Conservation (phyloP, 2,888 invertebrate genomes). For the Lordiphosa andalusiaca region DNA sequence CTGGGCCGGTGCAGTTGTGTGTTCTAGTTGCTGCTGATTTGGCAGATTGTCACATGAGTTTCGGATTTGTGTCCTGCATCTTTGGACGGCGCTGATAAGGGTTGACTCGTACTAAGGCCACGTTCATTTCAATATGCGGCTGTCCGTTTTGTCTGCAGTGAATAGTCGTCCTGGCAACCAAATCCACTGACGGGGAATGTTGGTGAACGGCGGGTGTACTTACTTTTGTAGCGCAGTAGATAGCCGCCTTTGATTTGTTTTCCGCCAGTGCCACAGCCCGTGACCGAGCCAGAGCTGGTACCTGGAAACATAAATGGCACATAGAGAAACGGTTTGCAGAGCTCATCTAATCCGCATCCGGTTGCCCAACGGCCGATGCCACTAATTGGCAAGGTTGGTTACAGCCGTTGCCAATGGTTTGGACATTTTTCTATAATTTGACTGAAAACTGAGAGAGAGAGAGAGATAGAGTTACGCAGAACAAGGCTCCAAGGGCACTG, state of each 20-base stretch:
- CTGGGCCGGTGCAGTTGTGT: constrained; percentile 31
- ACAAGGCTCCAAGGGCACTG: no score
- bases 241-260: constrained; percentile 89
- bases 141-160: constrained; percentile 1
- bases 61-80: constrained; percentile 5
- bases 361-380: constrained; percentile 17
- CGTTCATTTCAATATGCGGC: not conserved
- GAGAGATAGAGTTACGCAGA: not conserved
- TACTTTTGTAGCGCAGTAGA: constrained; percentile 88
- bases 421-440: constrained; percentile 19
- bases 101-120: not conserved
- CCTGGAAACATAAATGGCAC: not conserved
- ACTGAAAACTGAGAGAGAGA: constrained; percentile 4
- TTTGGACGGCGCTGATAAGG: constrained; percentile 8
- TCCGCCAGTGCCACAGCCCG: constrained; percentile 81
- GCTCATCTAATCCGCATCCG: constrained; percentile 39
- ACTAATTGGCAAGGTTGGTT: constrained; percentile 24
- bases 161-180: constrained; percentile 5
- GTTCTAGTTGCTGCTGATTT: constrained; percentile 48
- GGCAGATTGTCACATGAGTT: constrained; percentile 49
- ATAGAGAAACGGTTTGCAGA: constrained; percentile 5
- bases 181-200: constrained; percentile 5
- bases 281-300: not conserved
- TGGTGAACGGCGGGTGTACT: constrained; percentile 79
- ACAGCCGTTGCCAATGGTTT: constrained; percentile 4